These are phyloP conservation scores for Proteles cristata DNA, from an alignment of 2,113 vertebrate species.

Conservation along the genomic window DNA sequence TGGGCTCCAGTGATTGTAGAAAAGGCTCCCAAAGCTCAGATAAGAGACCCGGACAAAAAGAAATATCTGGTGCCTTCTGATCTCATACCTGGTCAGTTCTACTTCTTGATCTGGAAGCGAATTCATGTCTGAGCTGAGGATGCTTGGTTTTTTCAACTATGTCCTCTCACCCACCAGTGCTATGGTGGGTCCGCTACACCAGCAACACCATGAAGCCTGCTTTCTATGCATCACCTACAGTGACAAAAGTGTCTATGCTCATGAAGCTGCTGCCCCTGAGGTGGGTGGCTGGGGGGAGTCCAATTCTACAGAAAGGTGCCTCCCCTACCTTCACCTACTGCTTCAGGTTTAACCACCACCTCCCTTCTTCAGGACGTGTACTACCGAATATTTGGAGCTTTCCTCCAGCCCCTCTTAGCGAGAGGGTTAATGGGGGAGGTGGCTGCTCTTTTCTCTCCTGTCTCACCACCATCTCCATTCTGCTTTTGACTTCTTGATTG, in stretches of 20 bases:
- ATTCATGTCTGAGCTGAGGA: slow-evolving; percentile 95
- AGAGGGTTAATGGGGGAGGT: not conserved
- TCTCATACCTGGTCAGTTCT: slow-evolving; percentile 95
- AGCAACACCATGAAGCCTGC: slow-evolving; percentile 95
- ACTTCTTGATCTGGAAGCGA: slow-evolving; percentile 95
- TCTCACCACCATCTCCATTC: not conserved
- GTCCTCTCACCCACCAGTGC: slow-evolving; percentile 95
- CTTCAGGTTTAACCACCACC: not conserved
- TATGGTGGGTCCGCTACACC: slow-evolving; percentile 93
- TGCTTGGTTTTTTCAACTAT: slow-evolving; percentile 95
- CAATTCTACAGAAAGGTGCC: slow-evolving; percentile 26
- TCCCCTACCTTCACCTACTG: not conserved
- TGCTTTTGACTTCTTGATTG: not conserved
- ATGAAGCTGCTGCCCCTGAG: slow-evolving; percentile 72
- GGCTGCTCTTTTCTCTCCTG: not conserved
- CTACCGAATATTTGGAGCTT: slow-evolving; percentile 23
- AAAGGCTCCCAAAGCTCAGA: slow-evolving; percentile 91
- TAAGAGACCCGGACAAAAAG: slow-evolving; percentile 95
- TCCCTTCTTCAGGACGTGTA: slow-evolving; percentile 56
- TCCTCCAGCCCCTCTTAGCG: not conserved
- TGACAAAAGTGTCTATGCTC: slow-evolving; percentile 94
- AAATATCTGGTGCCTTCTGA: slow-evolving; percentile 94
- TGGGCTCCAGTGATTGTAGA: not conserved
- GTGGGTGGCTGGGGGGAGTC: not conserved
- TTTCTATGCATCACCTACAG: slow-evolving; percentile 96